Base-by-base conservation (phyloP, 2,113 vertebrate genomes). In the Corythornis vintsioides region DNA sequence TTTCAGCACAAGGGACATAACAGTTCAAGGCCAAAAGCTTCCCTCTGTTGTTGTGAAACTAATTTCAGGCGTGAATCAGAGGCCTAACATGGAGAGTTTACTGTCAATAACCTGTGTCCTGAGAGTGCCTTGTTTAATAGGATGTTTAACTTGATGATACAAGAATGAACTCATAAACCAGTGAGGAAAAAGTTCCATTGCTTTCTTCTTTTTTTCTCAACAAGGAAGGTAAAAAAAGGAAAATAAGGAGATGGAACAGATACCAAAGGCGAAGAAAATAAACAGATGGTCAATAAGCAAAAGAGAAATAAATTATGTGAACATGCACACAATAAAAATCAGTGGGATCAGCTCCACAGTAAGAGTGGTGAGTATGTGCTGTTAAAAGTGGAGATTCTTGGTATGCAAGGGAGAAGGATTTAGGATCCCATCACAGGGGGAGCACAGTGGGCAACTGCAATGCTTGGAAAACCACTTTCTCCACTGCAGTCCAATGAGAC, bases 1-100 rank as follows among this genome's bases (percentile, higher is more conserved):
- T 88, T 94, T 80, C 76, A 75, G 78, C 73, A 89, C 24, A 79
- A 67, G 75, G 33, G 45, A 83, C 33, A 45, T 59, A 50, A 85
- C 33, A 89, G 86, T 94, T 94, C 70, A 93, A 94, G 74, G 77
- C 61, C 88, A 82, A 89, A 92, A 87, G 42, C 77, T 70, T 94
- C 86, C 33, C 59, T 94, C 59, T 87, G 55, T 72, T 93, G 53
- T 81, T 95, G 90, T 92, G 77, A 74, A 93, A 87, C 88, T 89
- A 86, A 94, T 94, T 94, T 94, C 73, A 79, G 90, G 87, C 64
- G 67, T 10, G 22, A 92, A 89, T 59, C 50, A 45, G 57, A 92
- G 42, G 65, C 40, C 38, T 89, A 89, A 89, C 67, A 71, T 89
- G 81, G 47, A 87, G 77, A 96, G 53, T 59, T 82, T 92, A 84